These are phyloP conservation scores for Lepidonotus clava DNA, from an alignment of 2,888 invertebrate genomes.

Conservation along the genomic window DNA sequence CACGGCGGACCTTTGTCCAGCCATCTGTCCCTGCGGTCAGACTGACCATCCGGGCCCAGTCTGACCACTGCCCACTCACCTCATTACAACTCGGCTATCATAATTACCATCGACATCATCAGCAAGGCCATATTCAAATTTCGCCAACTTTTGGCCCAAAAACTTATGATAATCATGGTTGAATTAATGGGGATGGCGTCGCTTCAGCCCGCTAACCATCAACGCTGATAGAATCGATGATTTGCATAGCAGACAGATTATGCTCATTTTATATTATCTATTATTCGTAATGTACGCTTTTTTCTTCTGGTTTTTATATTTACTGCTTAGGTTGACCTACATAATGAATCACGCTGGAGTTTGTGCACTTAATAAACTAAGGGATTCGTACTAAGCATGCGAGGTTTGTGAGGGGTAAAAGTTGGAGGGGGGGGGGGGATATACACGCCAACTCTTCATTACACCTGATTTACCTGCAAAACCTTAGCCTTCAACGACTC, in stretches of 20 bases:
- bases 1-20: background rate
- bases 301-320: background rate
- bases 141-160: background rate
- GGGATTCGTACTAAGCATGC: background rate
- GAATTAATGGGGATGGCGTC: too few species aligned
- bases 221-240: background rate
- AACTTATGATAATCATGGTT: background rate
- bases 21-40: constrained; percentile 4
- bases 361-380: too few species aligned
- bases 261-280: background rate
- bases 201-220: too few species aligned
- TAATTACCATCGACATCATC: background rate
- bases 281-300: background rate
- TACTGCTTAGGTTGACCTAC: background rate
- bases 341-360: background rate
- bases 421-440: too few species aligned
- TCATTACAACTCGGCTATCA: background rate
- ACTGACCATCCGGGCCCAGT: background rate
- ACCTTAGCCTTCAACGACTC: background rate
- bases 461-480: background rate
- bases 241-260: background rate
- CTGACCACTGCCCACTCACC: background rate
- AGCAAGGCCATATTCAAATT: background rate
- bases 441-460: constrained; percentile 1
- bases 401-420: background rate